phyloP scores from a whole-genome alignment of 2,888 invertebrate species.

The Sericinus montela region DNA sequence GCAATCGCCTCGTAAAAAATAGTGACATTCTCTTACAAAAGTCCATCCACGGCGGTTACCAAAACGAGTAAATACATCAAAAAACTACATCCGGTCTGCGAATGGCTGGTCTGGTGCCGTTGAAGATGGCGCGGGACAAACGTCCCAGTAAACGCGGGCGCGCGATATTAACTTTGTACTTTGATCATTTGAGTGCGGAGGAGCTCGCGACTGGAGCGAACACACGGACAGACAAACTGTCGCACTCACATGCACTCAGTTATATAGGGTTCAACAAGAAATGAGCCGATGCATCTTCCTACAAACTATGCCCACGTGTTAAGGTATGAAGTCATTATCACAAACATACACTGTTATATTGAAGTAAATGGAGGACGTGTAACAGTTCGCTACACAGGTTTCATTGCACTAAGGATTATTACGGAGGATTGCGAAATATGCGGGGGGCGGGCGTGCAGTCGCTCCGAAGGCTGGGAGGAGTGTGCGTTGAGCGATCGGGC shows the following conservation, averaged over 20 bases:
- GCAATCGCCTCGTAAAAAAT: constrained; percentile 11
- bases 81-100: constrained; percentile 40
- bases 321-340: too few species aligned
- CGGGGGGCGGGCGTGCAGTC: not conserved
- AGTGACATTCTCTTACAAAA: not conserved
- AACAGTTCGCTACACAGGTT: not conserved
- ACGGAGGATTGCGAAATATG: too few species aligned
- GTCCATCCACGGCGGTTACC: constrained; percentile 18
- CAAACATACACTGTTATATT: not conserved
- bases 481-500: too few species aligned
- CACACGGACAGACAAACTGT: constrained; percentile 1
- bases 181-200: constrained; percentile 43
- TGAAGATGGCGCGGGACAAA: not conserved
- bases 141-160: constrained; percentile 14
- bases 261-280: not conserved
- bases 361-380: not conserved
- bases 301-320: not conserved
- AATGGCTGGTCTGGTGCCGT: not conserved
- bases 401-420: not conserved
- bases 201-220: constrained; percentile 31
- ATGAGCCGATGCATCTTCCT: too few species aligned
- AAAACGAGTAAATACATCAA: constrained; percentile 58
- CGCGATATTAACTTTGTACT: constrained; percentile 38
- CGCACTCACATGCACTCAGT: not conserved
- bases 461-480: too few species aligned